phyloP scores from a whole-genome alignment of 1,140 invertebrate genomes.

The Phenacoccus solenopsis region DNA sequence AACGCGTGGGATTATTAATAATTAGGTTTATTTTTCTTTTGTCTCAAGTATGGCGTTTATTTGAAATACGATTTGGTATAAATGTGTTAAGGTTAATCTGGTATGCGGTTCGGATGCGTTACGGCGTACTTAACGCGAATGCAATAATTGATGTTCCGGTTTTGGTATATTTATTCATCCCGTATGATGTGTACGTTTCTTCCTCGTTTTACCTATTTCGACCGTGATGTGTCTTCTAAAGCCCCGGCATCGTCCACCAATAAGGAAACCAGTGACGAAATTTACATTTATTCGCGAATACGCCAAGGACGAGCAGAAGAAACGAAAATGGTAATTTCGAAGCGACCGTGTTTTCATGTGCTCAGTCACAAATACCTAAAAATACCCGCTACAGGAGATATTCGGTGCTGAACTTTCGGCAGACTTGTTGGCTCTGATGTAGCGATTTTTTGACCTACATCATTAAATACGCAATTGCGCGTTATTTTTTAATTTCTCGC shows the following conservation, averaged over 20 bases:
- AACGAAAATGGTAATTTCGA: too few relatives aligned
- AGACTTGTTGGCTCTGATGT: too few relatives aligned
- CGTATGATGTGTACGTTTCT: background rate
- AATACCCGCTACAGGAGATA: too few relatives aligned
- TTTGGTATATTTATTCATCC: background rate
- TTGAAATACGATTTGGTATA: background rate
- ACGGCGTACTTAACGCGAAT: background rate
- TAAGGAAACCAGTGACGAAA: background rate
- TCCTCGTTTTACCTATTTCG: background rate
- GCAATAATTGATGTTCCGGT: conserved; percentile 1
- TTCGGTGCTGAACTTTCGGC: too few relatives aligned
- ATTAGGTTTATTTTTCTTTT: background rate
- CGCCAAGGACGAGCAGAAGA: too few relatives aligned
- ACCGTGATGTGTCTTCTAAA: background rate
- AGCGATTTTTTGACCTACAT: too few relatives aligned
- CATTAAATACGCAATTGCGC: too few relatives aligned
- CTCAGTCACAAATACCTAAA: too few relatives aligned
- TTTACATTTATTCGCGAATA: too few relatives aligned
- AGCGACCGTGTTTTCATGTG: too few relatives aligned
- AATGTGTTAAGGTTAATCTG: background rate
- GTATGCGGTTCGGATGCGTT: background rate
- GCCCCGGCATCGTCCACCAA: background rate
- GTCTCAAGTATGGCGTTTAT: background rate
- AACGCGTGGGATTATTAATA: conserved; percentile 1
- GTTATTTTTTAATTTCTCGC: too few relatives aligned